Evolutionary conservation across 2,797 vertebrate genomes (phyloP).

Genomic region (Myotis pilosus): DNA sequence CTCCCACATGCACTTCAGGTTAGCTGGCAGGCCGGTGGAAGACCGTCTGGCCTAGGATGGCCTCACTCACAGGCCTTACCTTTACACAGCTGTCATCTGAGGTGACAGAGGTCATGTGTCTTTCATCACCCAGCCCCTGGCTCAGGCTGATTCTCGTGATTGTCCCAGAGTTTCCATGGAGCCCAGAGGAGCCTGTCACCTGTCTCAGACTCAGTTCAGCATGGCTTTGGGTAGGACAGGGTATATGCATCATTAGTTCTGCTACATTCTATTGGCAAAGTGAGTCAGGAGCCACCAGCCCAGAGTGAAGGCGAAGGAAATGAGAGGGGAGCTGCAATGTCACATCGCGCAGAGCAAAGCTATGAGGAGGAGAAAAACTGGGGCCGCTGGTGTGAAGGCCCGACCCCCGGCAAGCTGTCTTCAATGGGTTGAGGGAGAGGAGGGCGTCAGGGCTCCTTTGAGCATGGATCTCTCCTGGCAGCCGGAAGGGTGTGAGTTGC

Average conservation of each 20-base stretch:
- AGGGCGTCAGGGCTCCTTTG: accelerated
- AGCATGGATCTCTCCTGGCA: neutral
- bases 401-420: neutral
- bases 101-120: neutral
- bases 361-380: neutral
- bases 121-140: no score
- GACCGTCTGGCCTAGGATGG: neutral
- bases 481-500: neutral
- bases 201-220: neutral
- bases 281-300: neutral
- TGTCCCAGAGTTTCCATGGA: neutral
- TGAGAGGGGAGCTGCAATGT: neutral
- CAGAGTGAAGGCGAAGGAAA: accelerated
- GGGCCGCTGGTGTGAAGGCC: neutral
- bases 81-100: neutral
- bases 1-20: neutral
- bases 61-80: neutral
- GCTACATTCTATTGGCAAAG: neutral
- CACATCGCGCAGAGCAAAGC: neutral
- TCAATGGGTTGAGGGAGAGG: neutral
- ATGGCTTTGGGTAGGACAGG: neutral
- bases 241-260: neutral
- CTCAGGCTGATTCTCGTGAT: neutral
- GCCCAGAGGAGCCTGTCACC: neutral
- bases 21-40: neutral